A percentile compares a stretch with the other conserved stretches of the same genome.
phyloP scores from a whole-genome alignment of 2,797 vertebrate genomes.

The Hylomyscus alleni region DNA sequence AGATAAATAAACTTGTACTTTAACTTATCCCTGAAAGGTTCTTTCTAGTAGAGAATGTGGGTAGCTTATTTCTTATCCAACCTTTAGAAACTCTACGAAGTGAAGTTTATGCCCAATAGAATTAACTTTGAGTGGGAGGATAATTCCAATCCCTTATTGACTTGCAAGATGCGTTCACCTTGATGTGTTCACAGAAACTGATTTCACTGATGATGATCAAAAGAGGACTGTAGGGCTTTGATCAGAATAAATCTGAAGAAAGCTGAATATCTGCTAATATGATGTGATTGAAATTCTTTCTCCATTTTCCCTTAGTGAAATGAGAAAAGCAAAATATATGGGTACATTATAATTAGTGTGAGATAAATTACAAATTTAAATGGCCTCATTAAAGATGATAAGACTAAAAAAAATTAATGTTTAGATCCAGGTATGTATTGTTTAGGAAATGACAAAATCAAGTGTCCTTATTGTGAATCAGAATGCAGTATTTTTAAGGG shows the following conservation, averaged over 20 bases:
- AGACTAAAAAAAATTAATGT: constrained; percentile 45
- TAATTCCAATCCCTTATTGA: constrained; percentile 77
- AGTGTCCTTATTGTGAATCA: not conserved
- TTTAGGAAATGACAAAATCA: not conserved
- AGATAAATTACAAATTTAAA: constrained; percentile 72
- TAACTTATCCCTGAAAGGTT: constrained; percentile 45
- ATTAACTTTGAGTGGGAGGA: constrained; percentile 41
- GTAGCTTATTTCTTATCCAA: constrained; percentile 14
- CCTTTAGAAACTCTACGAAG: constrained; percentile 57
- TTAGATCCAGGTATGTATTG: not conserved
- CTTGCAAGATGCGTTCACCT: constrained; percentile 42
- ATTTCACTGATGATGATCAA: constrained; percentile 77
- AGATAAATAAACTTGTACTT: constrained; percentile 16
- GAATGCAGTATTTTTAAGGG: not conserved
- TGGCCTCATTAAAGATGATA: constrained; percentile 28
- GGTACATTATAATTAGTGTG: constrained; percentile 64
- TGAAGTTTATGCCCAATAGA: constrained; percentile 45
- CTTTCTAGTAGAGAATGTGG: constrained; percentile 64
- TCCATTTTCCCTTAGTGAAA: constrained; percentile 41
- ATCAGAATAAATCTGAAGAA: constrained; percentile 75
- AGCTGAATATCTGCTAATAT: constrained; percentile 62
- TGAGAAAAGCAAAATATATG: constrained; percentile 36
- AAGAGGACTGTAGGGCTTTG: constrained; percentile 71
- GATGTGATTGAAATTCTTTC: constrained; percentile 69
- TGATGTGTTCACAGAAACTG: constrained; percentile 75